Base-by-base conservation (phyloP, 2,113 vertebrate species). In the Larimichthys crocea region DNA sequence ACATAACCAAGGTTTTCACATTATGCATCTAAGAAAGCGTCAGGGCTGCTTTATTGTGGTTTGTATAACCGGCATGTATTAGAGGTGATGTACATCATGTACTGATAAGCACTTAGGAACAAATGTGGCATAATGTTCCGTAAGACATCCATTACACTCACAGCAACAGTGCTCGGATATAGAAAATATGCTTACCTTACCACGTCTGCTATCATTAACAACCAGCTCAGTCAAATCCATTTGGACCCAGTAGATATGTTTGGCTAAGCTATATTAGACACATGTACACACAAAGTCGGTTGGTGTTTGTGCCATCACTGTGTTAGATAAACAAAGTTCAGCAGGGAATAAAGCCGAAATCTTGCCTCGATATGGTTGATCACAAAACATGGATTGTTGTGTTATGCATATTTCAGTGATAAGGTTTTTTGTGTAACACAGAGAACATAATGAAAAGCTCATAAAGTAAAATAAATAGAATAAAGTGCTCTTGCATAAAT, bases 61-160 rank as follows among this genome's bases (percentile, higher is more conserved):
- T 50, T 60, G 3, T 44, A 61, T 76, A 56, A 57, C 19, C 29
- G 61, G 66, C 26, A 52, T 26, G 44, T 64, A 59, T 77, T 60
- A 44, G 26, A 55, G 8, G 16, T 49, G 29, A 76, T 69, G 5
- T 29, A 29, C 29, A 4, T 29, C 9, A 64, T 44, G 31, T 24
- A n/a, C 56, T 67, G 61, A 75, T 63, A 53, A 80, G 22, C 65
- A 76, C n/a, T 48, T 20, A 19, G 3, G 12, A 48, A 44, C 16
- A 71, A 48, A 74, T 71, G n/a, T 9, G 68, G 55, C 12, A 20
- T 10, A 76, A 60, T 82, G 67, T 74, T 57, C 53, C 19, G 52
- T 71, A 56, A 71, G n/a, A 12, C 22, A 16, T 69, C 77, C 22
- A 74, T 81, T 83, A 66, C 77, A 66, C 77, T 81, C n/a, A 59